Percentiles rank a stretch among this genome's conserved stretches.
Conservation (phyloP, 2,113 vertebrate species). For the Ceyx melanurus region DNA sequence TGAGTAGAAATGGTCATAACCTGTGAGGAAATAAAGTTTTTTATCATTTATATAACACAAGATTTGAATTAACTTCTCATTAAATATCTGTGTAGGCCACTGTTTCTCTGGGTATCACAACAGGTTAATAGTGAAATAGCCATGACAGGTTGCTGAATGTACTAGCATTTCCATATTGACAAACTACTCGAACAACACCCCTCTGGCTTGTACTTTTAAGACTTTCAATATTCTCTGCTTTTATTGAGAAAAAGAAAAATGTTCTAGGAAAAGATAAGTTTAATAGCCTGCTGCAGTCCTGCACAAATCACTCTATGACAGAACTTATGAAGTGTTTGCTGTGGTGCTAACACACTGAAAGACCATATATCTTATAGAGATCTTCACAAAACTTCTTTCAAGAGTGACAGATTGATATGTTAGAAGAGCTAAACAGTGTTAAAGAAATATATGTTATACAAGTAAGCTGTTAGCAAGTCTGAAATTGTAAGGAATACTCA, state of each 20-base stretch:
- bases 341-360: conserved; percentile 2
- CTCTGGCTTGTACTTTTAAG: background rate
- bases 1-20: background rate
- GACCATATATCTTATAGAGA: background rate
- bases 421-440: conserved; percentile 27
- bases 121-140: background rate
- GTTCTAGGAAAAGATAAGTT: background rate
- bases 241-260: conserved; percentile 17
- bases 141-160: background rate
- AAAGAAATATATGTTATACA: conserved; percentile 22
- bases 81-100: background rate
- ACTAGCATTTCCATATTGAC: background rate
- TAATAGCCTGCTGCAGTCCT: background rate
- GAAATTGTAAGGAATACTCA: background rate
- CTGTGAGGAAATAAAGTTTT: background rate
- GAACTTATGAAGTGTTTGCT: background rate
- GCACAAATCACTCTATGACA: conserved; percentile 24
- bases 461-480: conserved; percentile 19
- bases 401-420: conserved; percentile 35
- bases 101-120: background rate
- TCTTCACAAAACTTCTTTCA: conserved; percentile 31
- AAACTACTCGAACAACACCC: background rate
- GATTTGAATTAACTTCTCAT: background rate
- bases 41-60: background rate
- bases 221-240: background rate